Evolutionary conservation across 2,888 invertebrate species (phyloP).

Genomic region (Sycophila texana): DNA sequence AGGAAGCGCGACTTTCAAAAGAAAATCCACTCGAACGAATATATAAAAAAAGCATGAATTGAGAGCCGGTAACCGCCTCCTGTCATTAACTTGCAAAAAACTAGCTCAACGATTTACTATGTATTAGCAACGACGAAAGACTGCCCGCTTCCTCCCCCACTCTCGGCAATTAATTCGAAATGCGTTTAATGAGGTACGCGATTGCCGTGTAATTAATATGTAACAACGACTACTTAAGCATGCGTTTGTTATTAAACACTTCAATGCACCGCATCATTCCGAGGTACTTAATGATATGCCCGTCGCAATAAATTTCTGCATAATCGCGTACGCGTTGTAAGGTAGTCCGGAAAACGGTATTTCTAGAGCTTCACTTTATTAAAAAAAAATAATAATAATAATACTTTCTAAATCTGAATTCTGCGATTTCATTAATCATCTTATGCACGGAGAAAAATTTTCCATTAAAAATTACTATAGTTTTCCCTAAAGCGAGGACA

Average conservation of each 20-base stretch:
- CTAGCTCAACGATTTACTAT: background rate
- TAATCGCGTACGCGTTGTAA: conserved; percentile 2
- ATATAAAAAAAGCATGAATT: background rate
- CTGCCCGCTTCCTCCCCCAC: background rate
- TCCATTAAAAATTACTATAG: too few species aligned
- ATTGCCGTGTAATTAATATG: conserved; percentile 25
- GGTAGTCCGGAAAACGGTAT: background rate
- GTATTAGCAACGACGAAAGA: conserved; percentile 19
- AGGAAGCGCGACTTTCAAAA: background rate
- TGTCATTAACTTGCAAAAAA: conserved; percentile 6
- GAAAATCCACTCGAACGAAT: conserved; percentile 2
- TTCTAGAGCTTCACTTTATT: background rate
- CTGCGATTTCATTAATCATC: too few species aligned
- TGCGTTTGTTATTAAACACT: conserved; percentile 18
- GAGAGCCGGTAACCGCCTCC: background rate
- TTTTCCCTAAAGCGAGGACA: too few species aligned
- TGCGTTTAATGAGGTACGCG: conserved; percentile 20
- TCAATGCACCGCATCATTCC: conserved; percentile 4
- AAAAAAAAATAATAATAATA: too few species aligned
- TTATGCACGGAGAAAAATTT: too few species aligned
- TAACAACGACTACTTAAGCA: conserved; percentile 6
- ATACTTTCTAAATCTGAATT: too few species aligned
- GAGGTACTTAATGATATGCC: background rate
- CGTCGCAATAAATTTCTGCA: conserved; percentile 12
- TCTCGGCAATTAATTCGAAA: conserved; percentile 32